Conservation (phyloP, 2,113 vertebrate species). For the Tamias sibiricus region DNA sequence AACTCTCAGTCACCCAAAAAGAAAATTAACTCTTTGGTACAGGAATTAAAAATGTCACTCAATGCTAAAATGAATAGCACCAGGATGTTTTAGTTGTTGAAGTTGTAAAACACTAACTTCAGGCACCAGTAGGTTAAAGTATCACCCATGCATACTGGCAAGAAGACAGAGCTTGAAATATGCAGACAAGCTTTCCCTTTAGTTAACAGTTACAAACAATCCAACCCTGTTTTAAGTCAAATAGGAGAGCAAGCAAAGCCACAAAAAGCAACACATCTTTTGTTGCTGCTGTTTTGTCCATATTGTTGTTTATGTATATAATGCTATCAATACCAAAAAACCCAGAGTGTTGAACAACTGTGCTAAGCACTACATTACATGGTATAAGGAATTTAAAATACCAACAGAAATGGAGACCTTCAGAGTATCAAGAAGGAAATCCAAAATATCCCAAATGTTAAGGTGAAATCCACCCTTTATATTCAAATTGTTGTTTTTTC, state of each 20-base stretch:
- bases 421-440: not conserved
- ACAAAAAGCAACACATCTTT: not conserved
- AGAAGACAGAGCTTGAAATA: not conserved
- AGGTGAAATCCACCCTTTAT: not conserved
- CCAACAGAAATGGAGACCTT: not conserved
- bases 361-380: not conserved
- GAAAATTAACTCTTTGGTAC: slow-evolving; percentile 77
- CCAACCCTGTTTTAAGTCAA: slow-evolving; percentile 53
- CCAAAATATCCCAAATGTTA: not conserved
- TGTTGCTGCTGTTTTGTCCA: not conserved
- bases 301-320: not conserved
- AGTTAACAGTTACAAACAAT: not conserved
- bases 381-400: not conserved
- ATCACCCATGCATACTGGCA: not conserved
- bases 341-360: not conserved
- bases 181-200: not conserved
- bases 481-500: not conserved
- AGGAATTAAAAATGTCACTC: slow-evolving; percentile 73
- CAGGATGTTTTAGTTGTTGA: slow-evolving; percentile 61
- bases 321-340: slow-evolving; percentile 22
- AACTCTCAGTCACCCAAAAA: slow-evolving; percentile 40
- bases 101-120: slow-evolving; percentile 59
- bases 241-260: not conserved
- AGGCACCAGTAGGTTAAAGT: slow-evolving; percentile 63
- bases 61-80: slow-evolving; percentile 71